Evolutionary conservation across 2,888 invertebrate genomes (phyloP), one percentile per base, ranked within the genome.

Genomic region (Lissonota sp.): DNA sequence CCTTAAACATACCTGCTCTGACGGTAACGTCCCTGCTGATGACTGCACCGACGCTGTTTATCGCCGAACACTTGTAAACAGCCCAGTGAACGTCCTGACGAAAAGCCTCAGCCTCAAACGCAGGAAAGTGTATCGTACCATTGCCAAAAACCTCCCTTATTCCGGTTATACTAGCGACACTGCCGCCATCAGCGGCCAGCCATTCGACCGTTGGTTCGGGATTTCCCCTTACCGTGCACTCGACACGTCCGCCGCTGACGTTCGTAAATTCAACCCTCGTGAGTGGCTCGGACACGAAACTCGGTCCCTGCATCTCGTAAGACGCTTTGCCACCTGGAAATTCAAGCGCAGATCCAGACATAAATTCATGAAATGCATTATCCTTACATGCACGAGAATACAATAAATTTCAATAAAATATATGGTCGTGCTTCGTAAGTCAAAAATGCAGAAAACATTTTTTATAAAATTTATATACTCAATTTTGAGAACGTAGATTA

Each of bases 1-100:
- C 26, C 26, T 26, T 26, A 44, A 62, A 63, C 73, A 12, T 93
- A 98, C 98, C 98, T 90, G 98, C 98, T 93, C 97, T 96, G 79
- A 98, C 96, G 90, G 96, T 96, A 86, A 98, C 96, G 91, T 97
- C 97, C 86, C 97, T 95, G 88, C 98, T 98, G 87, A 98, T 94
- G 67, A 98, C 95, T 69, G 95, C 94, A 51, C 97, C 97, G 80
- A 96, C 95, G 84, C 94, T 93, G 93, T 96, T 97, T 87, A 92
- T 92, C 7, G 92, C 92, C 86, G 91, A 91, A 71, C 94, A 94
- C 80, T 93, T 93, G 89, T 94, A 94, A 49, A 93, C 92, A 51
- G 94, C 93, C 93, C 94, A 94, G 86, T 94, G 94, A 42, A 94
- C 94, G 87, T 94, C 94, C 89, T 94, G 94, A 64, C 94, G 93